phyloP scores from a whole-genome alignment of 1,140 invertebrate species.

The Brachionus rubens region DNA sequence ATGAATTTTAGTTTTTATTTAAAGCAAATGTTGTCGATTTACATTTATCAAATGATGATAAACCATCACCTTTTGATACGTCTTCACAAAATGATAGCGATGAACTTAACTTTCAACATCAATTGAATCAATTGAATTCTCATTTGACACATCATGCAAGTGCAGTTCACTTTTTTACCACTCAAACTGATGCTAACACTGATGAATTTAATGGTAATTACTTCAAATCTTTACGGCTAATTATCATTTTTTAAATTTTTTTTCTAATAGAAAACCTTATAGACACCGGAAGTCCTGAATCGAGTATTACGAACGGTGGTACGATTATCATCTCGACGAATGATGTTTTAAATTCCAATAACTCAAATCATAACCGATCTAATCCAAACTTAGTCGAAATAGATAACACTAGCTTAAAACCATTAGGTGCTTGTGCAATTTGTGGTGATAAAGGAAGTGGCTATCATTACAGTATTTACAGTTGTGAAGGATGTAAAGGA shows the following conservation, averaged over 20 bases:
- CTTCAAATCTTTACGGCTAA: no score
- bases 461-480: constrained; percentile 96
- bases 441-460: constrained; percentile 95
- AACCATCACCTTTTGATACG: background rate
- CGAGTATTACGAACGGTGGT: background rate
- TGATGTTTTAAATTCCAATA: background rate
- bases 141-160: background rate
- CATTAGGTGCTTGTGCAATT: constrained; percentile 71
- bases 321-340: background rate
- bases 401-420: constrained; percentile 11
- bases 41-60: background rate
- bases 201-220: constrained; percentile 14
- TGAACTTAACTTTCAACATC: background rate
- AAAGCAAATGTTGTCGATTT: constrained; percentile 24
- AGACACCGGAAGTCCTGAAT: background rate
- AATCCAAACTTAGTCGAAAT: background rate
- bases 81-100: background rate
- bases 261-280: background rate
- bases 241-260: background rate
- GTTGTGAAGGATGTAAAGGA: constrained; percentile 89
- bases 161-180: background rate
- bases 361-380: background rate
- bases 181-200: background rate
- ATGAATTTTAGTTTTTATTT: background rate
- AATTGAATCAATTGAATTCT: background rate